Conservation (phyloP, 2,797 vertebrate genomes). For the Diceros bicornis region DNA sequence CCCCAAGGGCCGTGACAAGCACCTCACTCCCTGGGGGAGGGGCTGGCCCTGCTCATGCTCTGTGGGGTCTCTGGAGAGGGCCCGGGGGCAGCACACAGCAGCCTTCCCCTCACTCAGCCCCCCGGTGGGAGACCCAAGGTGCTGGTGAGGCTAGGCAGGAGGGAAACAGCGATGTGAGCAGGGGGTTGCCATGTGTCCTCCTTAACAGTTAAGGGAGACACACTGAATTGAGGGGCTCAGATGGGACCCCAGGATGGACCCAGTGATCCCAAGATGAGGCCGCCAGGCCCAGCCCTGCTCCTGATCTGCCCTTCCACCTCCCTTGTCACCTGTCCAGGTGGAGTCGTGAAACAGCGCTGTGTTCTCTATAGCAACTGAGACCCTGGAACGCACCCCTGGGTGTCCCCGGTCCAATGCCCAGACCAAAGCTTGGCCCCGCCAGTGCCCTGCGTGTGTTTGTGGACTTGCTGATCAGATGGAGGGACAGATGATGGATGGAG, state of each 20-base stretch:
- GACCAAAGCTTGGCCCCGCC: neutral
- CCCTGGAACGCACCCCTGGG: neutral
- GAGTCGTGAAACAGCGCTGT: fast-evolving
- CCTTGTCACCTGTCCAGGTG: neutral
- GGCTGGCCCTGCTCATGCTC: neutral
- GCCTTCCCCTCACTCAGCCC: too few relatives aligned
- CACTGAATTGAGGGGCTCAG: neutral
- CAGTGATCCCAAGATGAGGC: neutral
- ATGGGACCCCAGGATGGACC: neutral
- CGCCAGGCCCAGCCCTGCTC: neutral
- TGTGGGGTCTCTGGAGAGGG: neutral
- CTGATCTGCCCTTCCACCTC: neutral
- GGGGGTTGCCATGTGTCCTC: too few relatives aligned
- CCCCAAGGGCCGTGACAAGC: neutral
- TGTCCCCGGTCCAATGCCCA: too few relatives aligned
- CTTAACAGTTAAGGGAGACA: too few relatives aligned
- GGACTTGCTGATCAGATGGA: fast-evolving
- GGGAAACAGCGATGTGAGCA: neutral
- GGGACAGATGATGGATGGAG: neutral
- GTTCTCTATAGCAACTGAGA: neutral
- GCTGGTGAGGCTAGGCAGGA: too few relatives aligned
- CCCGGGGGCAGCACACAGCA: too few relatives aligned
- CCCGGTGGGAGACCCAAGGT: neutral
- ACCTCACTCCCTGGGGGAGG: fast-evolving
- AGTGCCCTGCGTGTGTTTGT: fast-evolving